These are phyloP conservation scores for Heliocidaris erythrogramma DNA, from an alignment of 35 echinoderm and acorn worm genomes.

Conservation along the genomic window DNA sequence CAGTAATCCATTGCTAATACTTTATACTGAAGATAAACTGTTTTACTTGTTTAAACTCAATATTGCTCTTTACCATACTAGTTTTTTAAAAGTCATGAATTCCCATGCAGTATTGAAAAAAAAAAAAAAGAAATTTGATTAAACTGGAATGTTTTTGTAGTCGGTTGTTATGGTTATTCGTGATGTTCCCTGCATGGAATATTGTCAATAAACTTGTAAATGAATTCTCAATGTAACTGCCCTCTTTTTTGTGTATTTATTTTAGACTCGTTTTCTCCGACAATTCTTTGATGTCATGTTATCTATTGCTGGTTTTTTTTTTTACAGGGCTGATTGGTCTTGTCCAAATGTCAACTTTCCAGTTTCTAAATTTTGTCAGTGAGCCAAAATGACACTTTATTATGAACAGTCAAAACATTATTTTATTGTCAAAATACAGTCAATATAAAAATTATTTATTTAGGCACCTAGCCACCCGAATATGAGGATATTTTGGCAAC, in stretches of 20 bases:
- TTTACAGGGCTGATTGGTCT: no score
- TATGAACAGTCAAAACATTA: no score
- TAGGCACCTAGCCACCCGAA: no score
- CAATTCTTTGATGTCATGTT: neutral
- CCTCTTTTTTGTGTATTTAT: neutral
- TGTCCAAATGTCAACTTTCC: no score
- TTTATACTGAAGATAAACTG: neutral
- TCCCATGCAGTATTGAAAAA: neutral
- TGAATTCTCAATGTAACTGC: neutral
- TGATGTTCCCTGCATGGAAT: neutral
- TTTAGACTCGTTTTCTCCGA: neutral
- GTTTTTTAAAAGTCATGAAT: neutral
- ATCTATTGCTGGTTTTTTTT: no score
- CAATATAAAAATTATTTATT: no score
- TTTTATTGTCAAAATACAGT: no score
- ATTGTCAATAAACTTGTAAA: conserved; percentile 10
- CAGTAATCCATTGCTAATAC: neutral
- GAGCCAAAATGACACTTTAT: no score
- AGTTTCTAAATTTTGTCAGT: no score
- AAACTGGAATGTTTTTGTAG: neutral
- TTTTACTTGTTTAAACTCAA: neutral
- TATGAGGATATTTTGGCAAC: no score
- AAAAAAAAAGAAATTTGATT: neutral
- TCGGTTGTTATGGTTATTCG: neutral
- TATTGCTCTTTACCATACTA: neutral